Evolutionary conservation across 2,888 invertebrate genomes (phyloP).

Genomic region (Brachylomia viminalis): DNA sequence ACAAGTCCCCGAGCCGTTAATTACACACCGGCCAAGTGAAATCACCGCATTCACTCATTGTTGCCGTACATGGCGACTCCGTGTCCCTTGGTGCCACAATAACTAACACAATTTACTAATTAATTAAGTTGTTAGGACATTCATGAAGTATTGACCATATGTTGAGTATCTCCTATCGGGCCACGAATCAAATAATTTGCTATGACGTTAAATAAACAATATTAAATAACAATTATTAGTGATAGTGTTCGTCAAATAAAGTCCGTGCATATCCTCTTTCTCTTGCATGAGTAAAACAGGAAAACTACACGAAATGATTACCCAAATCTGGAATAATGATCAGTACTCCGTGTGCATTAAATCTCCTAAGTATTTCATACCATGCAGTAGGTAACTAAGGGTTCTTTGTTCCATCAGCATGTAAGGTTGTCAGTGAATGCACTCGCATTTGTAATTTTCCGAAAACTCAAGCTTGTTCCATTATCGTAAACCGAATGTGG

Average conservation of each 20-base stretch:
- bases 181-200: background rate
- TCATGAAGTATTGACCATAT: background rate
- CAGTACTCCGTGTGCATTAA: background rate
- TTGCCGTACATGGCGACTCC: background rate
- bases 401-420: background rate
- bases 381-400: background rate
- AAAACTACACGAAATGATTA: background rate
- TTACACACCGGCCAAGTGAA: conserved; percentile 27
- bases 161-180: background rate
- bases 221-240: background rate
- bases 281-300: background rate
- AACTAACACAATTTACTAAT: conserved; percentile 3
- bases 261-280: background rate
- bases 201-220: background rate
- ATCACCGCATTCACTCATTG: conserved; percentile 12
- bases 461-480: background rate
- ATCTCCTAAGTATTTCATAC: background rate
- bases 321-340: background rate
- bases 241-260: background rate
- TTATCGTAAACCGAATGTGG: background rate
- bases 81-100: conserved; percentile 1
- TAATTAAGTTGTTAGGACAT: conserved; percentile 3
- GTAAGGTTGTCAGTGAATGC: background rate
- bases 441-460: background rate
- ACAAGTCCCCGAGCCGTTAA: conserved; percentile 16